phyloP scores from a whole-genome alignment of 2,113 vertebrate genomes.

The Spermophilus dauricus region DNA sequence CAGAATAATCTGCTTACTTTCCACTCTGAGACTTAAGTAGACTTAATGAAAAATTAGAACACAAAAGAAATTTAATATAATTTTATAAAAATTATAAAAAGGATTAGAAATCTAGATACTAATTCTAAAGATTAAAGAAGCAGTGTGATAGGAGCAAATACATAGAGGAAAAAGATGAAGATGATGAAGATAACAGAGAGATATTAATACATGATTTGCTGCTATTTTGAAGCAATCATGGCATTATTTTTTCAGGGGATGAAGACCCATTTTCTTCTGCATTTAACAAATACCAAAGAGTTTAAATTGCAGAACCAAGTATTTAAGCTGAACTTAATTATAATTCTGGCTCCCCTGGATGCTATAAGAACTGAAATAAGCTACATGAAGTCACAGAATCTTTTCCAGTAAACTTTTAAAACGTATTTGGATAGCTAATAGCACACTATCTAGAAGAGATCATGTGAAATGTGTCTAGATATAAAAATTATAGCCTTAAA shows the following conservation, averaged over 20 bases:
- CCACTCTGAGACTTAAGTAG: not conserved
- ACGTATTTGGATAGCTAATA: not conserved
- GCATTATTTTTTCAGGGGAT: constrained; percentile 16
- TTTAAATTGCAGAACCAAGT: not conserved
- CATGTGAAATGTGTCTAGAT: not conserved
- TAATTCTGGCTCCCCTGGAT: not conserved
- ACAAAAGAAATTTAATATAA: not conserved
- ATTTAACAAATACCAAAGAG: not conserved
- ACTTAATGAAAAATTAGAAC: not conserved
- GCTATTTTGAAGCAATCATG: not conserved
- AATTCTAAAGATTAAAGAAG: constrained; percentile 32
- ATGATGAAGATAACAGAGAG: not conserved
- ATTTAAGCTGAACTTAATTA: not conserved
- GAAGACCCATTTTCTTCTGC: not conserved
- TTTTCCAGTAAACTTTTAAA: not conserved
- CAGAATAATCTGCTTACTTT: not conserved
- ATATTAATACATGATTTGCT: not conserved
- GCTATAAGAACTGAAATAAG: not conserved
- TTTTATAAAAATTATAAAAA: not conserved
- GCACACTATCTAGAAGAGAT: not conserved
- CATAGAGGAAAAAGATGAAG: not conserved
- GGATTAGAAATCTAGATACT: not conserved
- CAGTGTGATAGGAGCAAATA: not conserved
- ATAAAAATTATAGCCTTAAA: not conserved
- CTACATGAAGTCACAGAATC: not conserved